A percentile compares a stretch with the other conserved stretches of the same genome.
phyloP scores from a whole-genome alignment of 1,140 invertebrate species.

The Cyrtorhinus lividipennis region DNA sequence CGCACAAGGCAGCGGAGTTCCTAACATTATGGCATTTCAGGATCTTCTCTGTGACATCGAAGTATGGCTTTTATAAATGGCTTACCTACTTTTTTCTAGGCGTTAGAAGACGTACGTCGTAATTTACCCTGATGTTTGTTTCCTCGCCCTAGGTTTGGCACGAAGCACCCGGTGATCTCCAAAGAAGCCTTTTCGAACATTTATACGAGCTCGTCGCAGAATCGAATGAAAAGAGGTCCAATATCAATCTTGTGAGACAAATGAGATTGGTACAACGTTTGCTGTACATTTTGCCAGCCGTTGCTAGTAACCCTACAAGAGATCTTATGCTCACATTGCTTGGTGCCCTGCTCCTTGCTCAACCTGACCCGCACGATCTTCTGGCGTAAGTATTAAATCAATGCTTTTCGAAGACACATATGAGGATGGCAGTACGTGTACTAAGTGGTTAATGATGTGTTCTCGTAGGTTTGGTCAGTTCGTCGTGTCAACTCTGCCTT shows the following conservation, averaged over 20 bases:
- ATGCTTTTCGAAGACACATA: neutral
- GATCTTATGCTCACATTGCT: constrained; percentile 65
- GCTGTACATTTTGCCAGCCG: constrained; percentile 58
- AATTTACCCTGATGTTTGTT: too few species aligned
- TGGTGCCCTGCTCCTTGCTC: constrained; percentile 58
- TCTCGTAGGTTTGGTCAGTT: constrained; percentile 69
- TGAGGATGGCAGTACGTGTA: neutral
- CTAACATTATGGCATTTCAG: constrained; percentile 82
- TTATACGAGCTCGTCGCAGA: constrained; percentile 86
- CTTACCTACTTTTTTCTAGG: too few species aligned
- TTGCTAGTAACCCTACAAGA: constrained; percentile 53
- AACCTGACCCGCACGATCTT: constrained; percentile 62
- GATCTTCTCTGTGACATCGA: constrained; percentile 93
- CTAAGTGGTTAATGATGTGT: too few species aligned
- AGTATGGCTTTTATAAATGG: constrained; percentile 31
- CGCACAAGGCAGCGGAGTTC: constrained; percentile 75
- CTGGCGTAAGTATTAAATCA: constrained; percentile 37
- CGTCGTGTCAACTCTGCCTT: constrained; percentile 70
- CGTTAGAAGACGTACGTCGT: too few species aligned
- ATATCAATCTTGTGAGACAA: constrained; percentile 74
- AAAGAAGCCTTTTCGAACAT: constrained; percentile 88
- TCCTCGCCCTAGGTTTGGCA: constrained; percentile 76
- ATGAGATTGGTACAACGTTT: constrained; percentile 65
- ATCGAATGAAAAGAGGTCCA: constrained; percentile 77
- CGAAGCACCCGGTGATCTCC: constrained; percentile 70